A percentile compares a stretch with the other conserved stretches of the same genome.
phyloP scores from a whole-genome alignment of 2,888 invertebrate genomes.

The Hermaeophaga mercurialis region DNA sequence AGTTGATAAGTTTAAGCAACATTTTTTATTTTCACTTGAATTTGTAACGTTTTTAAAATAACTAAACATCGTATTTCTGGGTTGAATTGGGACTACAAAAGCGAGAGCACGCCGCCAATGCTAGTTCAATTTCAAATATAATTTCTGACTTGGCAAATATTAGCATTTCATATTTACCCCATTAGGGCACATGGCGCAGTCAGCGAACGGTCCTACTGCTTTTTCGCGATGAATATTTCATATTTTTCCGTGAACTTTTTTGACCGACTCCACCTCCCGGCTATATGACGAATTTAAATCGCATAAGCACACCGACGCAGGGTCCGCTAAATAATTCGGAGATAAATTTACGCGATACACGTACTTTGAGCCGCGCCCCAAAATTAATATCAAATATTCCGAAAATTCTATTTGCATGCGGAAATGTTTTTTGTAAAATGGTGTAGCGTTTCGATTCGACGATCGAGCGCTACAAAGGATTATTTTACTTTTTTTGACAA shows the following conservation, averaged over 20 bases:
- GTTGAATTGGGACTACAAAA: no score
- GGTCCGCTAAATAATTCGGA: conserved; percentile 52
- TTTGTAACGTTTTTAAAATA: no score
- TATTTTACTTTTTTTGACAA: no score
- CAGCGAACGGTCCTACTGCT: conserved; percentile 46
- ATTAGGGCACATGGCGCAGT: conserved; percentile 53
- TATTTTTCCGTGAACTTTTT: conserved; percentile 50
- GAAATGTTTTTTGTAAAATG: conserved; percentile 23
- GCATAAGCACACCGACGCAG: conserved; percentile 54
- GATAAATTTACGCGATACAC: conserved; percentile 47
- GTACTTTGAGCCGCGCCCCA: conserved; percentile 33
- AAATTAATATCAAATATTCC: conserved; percentile 37
- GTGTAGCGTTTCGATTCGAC: conserved; percentile 1
- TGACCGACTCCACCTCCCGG: conserved; percentile 48
- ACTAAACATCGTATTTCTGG: no score
- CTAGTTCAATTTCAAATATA: conserved; percentile 57
- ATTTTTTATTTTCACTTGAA: no score
- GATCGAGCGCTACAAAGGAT: no score
- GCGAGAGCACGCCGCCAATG: conserved; percentile 33
- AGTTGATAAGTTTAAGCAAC: no score
- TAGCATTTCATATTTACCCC: conserved; percentile 58
- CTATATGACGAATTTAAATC: conserved; percentile 55
- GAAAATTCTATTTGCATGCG: conserved; percentile 36
- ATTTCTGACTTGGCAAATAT: conserved; percentile 56
- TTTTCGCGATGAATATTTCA: conserved; percentile 51